phyloP scores from a whole-genome alignment of 2,888 invertebrate genomes.

The Eupithecia abbreviata region DNA sequence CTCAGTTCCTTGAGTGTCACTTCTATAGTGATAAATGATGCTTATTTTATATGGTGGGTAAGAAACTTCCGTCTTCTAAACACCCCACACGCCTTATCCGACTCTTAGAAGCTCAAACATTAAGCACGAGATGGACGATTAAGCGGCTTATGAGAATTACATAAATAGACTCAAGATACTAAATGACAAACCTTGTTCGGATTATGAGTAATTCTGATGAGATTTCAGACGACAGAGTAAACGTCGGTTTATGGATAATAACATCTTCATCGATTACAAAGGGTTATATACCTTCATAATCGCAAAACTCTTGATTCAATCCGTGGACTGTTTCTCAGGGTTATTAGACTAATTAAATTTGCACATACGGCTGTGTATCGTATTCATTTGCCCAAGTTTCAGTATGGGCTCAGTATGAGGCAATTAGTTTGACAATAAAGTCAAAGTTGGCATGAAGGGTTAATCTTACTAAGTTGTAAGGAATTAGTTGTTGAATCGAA shows the following conservation, averaged over 20 bases:
- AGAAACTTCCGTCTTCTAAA: constrained; percentile 42
- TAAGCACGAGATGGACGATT: constrained; percentile 71
- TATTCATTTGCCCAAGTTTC: constrained; percentile 22
- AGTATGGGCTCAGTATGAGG: constrained; percentile 22
- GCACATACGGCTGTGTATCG: constrained; percentile 9
- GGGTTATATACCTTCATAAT: constrained; percentile 5
- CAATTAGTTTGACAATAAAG: constrained; percentile 57
- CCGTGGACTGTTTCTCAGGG: background rate
- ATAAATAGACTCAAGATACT: constrained; percentile 63
- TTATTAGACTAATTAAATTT: constrained; percentile 16
- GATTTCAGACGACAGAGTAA: constrained; percentile 53
- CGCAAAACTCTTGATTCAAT: constrained; percentile 12
- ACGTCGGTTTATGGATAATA: constrained; percentile 43
- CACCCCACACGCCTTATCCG: constrained; percentile 47
- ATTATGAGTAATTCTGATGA: constrained; percentile 61
- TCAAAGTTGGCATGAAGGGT: constrained; percentile 54
- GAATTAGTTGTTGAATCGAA: constrained; percentile 53
- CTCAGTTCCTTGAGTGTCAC: constrained; percentile 2
- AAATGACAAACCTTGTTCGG: constrained; percentile 58
- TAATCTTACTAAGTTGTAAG: constrained; percentile 56
- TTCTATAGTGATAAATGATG: constrained; percentile 13
- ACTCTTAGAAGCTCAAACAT: constrained; percentile 64
- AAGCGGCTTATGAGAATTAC: constrained; percentile 70
- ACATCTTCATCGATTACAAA: constrained; percentile 8
- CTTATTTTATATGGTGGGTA: constrained; percentile 13